Evolutionary conservation across 2,888 invertebrate species (phyloP).

Genomic region (Linhomoeus sp.): DNA sequence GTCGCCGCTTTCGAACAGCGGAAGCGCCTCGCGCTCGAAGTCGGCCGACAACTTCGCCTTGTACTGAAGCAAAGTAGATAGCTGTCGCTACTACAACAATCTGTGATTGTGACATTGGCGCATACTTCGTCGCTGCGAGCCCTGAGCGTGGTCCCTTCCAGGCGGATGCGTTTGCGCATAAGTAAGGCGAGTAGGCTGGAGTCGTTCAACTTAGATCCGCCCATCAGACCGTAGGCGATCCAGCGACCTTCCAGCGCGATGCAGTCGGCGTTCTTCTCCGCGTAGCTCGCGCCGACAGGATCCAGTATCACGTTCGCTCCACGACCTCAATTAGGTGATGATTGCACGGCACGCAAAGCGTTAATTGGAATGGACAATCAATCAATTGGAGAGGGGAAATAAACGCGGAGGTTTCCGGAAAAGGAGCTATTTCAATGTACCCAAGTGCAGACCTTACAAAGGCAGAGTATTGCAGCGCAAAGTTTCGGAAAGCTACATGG

Average conservation of each 20-base stretch:
- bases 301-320: slow-evolving; percentile 26
- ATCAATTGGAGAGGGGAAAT: too few species aligned
- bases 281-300: slow-evolving; percentile 30
- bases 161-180: slow-evolving; percentile 23
- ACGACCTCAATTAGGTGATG: too few species aligned
- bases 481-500: too few species aligned
- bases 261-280: slow-evolving; percentile 25
- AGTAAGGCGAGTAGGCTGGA: slow-evolving; percentile 21
- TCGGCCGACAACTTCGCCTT: slow-evolving; percentile 22
- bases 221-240: slow-evolving; percentile 29
- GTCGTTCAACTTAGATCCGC: slow-evolving; percentile 19
- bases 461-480: too few species aligned
- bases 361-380: too few species aligned
- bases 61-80: slow-evolving; percentile 20
- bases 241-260: slow-evolving; percentile 28
- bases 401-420: too few species aligned
- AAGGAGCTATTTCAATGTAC: too few species aligned
- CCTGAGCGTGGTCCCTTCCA: slow-evolving; percentile 24
- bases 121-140: slow-evolving; percentile 20
- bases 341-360: too few species aligned
- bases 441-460: too few species aligned
- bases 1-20: background rate
- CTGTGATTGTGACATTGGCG: too few species aligned
- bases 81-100: too few species aligned
- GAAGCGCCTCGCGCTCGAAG: slow-evolving; percentile 12